Evolutionary conservation across 2,888 invertebrate species (phyloP), one percentile per base, ranked within the genome.

Genomic region (Brachyptera putata): DNA sequence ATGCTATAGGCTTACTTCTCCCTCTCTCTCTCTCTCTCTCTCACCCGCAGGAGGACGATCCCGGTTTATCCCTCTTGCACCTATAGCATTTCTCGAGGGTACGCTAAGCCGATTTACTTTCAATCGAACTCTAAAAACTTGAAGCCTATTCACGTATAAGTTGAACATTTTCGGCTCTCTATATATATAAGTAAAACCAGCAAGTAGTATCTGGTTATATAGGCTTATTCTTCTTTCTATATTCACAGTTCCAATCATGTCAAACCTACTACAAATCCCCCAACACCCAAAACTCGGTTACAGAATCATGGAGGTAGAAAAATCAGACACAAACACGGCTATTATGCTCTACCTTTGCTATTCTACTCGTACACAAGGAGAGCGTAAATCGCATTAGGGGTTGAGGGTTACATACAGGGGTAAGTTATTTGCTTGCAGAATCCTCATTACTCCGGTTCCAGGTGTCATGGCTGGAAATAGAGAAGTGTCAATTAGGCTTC

Each of bases 91-190:
- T 16, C 53, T 53, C 53, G 34, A 53, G 53, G 53, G 53, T 34
- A 36, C 36, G 34, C 34, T 53, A 53, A 53, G 53, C 53, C 53
- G 53, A 53, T 53, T 53, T 53, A 53, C 36, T 36, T 53, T 53
- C 53, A 53, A 53, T 53, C 53, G 53, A 53, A 53, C 53, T 53
- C 36, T 18, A 5, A n/a, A 18, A 46, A 16, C 3, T 18, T 14
- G 9, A 41, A 41, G 4, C 18, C 21, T 41, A 18, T 41, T n/a
- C n/a, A n/a, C n/a, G n/a, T n/a, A n/a, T n/a, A n/a, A n/a, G n/a
- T n/a, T n/a, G n/a, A n/a, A n/a, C n/a, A n/a, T n/a, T n/a, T n/a
- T n/a, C n/a, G n/a, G n/a, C n/a, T n/a, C n/a, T n/a, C n/a, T n/a
- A n/a, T n/a, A n/a, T n/a, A n/a, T n/a, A n/a, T n/a, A n/a, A n/a